A percentile compares a stretch with the other conserved stretches of the same genome.
phyloP scores from a whole-genome alignment of 1,140 invertebrate species.

The Drosophila kikkawai region DNA sequence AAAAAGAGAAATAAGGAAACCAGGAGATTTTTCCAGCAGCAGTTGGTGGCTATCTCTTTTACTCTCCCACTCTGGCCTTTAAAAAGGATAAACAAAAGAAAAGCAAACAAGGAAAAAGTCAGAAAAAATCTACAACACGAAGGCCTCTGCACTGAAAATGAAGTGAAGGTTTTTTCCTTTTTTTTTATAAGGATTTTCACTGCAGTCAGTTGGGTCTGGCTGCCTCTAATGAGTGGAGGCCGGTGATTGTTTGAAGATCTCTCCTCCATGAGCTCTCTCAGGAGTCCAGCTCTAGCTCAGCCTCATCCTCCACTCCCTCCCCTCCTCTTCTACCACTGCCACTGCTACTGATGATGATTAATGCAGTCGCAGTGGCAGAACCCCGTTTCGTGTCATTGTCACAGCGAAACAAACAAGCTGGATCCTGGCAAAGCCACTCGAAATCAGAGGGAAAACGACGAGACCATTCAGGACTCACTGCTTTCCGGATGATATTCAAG shows the following conservation, averaged over 20 bases:
- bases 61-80: slow-evolving; percentile 7
- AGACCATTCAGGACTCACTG: slow-evolving; percentile 11
- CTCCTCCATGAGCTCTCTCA: slow-evolving; percentile 7
- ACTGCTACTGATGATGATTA: slow-evolving; percentile 54
- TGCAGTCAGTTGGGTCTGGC: slow-evolving; percentile 35
- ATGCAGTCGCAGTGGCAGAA: slow-evolving; percentile 53
- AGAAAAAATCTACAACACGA: slow-evolving; percentile 18
- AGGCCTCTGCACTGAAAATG: slow-evolving; percentile 43
- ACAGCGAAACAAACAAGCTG: slow-evolving; percentile 52
- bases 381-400: slow-evolving; percentile 71
- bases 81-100: slow-evolving; percentile 62
- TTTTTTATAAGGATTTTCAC: slow-evolving; percentile 32
- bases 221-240: slow-evolving; percentile 51
- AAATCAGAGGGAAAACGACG: slow-evolving; percentile 34
- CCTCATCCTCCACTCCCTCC: not conserved
- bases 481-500: slow-evolving; percentile 1
- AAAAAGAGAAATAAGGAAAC: slow-evolving; percentile 43
- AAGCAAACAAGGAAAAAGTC: not conserved
- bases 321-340: not conserved
- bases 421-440: slow-evolving; percentile 53
- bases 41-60: slow-evolving; percentile 1
- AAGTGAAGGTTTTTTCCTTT: slow-evolving; percentile 43
- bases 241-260: slow-evolving; percentile 22
- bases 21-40: slow-evolving; percentile 7
- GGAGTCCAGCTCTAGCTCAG: slow-evolving; percentile 1